Percentiles rank a stretch among this genome's conserved stretches.
phyloP scores from a whole-genome alignment of 2,888 invertebrate species.

The Dynastes grantii region DNA sequence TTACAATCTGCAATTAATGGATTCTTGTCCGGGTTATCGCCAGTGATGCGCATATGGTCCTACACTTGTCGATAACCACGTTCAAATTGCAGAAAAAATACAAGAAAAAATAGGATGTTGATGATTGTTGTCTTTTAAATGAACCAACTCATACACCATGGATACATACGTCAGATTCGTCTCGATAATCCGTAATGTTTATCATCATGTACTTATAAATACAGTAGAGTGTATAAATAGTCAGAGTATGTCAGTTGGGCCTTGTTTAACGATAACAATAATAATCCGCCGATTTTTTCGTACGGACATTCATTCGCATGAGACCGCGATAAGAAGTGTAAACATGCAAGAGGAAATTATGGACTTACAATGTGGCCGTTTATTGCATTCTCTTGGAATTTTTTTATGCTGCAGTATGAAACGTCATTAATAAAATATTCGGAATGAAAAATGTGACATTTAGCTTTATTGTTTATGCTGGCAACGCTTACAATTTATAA shows the following conservation, averaged over 20 bases:
- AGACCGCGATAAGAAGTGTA: background rate
- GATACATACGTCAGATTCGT: background rate
- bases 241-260: background rate
- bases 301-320: background rate
- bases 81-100: background rate
- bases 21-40: background rate
- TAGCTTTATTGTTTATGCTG: too few species aligned
- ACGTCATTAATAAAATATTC: too few species aligned
- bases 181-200: background rate
- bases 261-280: slow-evolving; percentile 11
- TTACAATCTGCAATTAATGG: background rate
- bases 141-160: background rate
- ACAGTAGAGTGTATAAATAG: slow-evolving; percentile 13
- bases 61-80: background rate
- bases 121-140: background rate
- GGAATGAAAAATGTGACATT: too few species aligned
- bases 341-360: background rate
- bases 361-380: too few species aligned
- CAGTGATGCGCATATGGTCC: background rate
- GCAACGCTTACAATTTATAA: too few species aligned
- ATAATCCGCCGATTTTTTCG: background rate
- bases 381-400: too few species aligned
- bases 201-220: background rate
- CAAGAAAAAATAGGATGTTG: background rate
- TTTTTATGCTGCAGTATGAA: too few species aligned